These are phyloP conservation scores for Parazoanthus atlanticus DNA, from an alignment of 92 coral and sea anemone species.

Conservation along the genomic window DNA sequence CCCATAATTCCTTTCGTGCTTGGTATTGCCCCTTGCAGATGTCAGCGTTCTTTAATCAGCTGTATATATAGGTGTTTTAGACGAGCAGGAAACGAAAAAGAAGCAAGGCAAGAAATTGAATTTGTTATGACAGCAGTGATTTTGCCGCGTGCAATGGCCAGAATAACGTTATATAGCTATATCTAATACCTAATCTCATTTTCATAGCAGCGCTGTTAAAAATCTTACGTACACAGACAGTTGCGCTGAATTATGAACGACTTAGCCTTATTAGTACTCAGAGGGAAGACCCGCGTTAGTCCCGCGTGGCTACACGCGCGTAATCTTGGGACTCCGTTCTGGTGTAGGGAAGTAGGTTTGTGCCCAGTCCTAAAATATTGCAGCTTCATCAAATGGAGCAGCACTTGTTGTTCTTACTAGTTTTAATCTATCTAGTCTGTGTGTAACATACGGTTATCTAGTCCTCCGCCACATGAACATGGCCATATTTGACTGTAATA, in stretches of 20 bases:
- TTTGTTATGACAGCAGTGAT: not conserved
- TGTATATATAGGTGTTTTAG: not conserved
- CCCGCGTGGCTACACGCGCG: slow-evolving; percentile 31
- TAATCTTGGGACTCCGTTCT: slow-evolving; percentile 38
- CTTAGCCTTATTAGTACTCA: slow-evolving; percentile 32
- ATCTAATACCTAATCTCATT: not conserved
- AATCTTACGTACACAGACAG: slow-evolving; percentile 23
- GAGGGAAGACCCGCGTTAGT: slow-evolving; percentile 22
- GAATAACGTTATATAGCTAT: not conserved
- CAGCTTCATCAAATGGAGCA: slow-evolving; percentile 40
- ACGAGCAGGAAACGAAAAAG: slow-evolving; percentile 13
- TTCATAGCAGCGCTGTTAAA: slow-evolving; percentile 14
- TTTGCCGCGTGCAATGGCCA: slow-evolving; percentile 35
- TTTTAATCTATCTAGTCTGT: slow-evolving; percentile 76
- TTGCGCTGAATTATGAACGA: slow-evolving; percentile 40
- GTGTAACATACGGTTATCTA: slow-evolving; percentile 71
- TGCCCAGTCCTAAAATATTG: slow-evolving; percentile 18
- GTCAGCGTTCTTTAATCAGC: too few relatives aligned
- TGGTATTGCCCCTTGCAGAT: too few relatives aligned
- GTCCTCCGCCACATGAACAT: slow-evolving; percentile 80
- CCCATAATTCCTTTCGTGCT: too few relatives aligned
- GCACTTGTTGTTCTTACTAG: slow-evolving; percentile 55
- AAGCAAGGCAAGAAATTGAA: slow-evolving; percentile 12
- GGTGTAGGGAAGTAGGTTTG: slow-evolving; percentile 42
- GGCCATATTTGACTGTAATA: slow-evolving; percentile 89